Conservation (phyloP, 2,888 invertebrate species). For the Lumbricus terrestris region DNA sequence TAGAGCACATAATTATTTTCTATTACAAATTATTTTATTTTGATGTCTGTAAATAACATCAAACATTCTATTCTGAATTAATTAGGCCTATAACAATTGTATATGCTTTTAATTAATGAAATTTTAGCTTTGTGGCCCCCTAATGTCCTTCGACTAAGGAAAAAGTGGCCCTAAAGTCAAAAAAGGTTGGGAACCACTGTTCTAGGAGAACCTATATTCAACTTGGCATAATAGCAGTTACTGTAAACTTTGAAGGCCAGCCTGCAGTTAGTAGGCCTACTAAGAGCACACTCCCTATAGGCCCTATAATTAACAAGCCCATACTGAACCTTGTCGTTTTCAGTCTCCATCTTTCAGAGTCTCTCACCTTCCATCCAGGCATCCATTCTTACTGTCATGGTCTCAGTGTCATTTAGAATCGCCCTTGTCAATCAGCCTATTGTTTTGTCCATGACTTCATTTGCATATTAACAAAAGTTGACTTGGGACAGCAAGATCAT, state of each 20-base stretch:
- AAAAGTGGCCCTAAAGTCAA: too few species aligned
- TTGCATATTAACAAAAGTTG: not conserved
- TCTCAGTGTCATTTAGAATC: not conserved
- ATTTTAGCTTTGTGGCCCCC: too few species aligned
- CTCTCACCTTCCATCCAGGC: too few species aligned
- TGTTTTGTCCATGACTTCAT: not conserved
- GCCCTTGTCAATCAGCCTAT: not conserved
- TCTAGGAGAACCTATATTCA: not conserved
- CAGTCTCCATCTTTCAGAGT: not conserved
- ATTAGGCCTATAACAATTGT: too few species aligned
- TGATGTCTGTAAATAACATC: too few species aligned
- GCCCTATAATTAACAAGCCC: not conserved
- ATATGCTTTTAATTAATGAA: too few species aligned
- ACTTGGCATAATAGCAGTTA: not conserved
- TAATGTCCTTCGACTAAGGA: too few species aligned
- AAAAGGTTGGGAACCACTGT: too few species aligned
- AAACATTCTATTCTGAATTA: too few species aligned
- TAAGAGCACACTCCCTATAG: not conserved
- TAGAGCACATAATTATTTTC: too few species aligned
- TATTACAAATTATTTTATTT: too few species aligned
- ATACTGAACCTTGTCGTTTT: not conserved
- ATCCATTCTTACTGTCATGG: not conserved
- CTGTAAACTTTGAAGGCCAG: not conserved
- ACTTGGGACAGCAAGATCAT: not conserved
- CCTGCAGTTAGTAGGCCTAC: not conserved